Evolutionary conservation across 2,888 invertebrate genomes (phyloP), one percentile per base, ranked within the genome.

Genomic region (Graphium colonna): DNA sequence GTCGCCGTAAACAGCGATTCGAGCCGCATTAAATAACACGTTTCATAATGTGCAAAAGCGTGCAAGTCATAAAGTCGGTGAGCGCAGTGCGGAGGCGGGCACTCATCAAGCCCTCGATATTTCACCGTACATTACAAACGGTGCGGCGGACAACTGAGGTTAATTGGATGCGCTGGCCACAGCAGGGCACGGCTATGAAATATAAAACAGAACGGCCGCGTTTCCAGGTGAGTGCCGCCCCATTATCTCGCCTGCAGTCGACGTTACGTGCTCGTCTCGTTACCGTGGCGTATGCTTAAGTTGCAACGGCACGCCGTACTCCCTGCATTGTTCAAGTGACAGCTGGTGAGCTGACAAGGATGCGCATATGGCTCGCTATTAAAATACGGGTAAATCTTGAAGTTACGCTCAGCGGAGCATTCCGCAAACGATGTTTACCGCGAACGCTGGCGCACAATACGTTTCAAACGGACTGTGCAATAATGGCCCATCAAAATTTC

Each of bases 401-500:
- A 49, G 42, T 21, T 21, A 38, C 15, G 51, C 41, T 45, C 31
- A 52, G 46, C 38, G 51, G 47, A 53, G 50, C 52, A 36, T 43
- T 47, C 38, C 42, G 28, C 45, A 50, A 49, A 54, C 53, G 52
- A 52, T 58, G 50, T 55, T 48, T 53, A 58, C 53, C 28, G 39
- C 43, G 54, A 50, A 50, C 48, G 51, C 58, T 73, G 69, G 70
- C 72, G 73, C 73, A 83, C 82, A 82, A 82, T 83, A 79, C 79
- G 79, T 75, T 80, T 71, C 79, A 82, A 85, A 81, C 77, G 79
- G 79, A 79, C 80, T 82, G 83, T 82, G 78, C 82, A 83, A 82
- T 82, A 84, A 80, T 75, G 70, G 75, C 73, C 77, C 80, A 84
- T 84, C 84, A 82, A 80, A 80, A 81, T 84, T 78, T 80, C 75